Evolutionary conservation across 2,888 invertebrate species (phyloP).

Genomic region (Nycteola revayana): DNA sequence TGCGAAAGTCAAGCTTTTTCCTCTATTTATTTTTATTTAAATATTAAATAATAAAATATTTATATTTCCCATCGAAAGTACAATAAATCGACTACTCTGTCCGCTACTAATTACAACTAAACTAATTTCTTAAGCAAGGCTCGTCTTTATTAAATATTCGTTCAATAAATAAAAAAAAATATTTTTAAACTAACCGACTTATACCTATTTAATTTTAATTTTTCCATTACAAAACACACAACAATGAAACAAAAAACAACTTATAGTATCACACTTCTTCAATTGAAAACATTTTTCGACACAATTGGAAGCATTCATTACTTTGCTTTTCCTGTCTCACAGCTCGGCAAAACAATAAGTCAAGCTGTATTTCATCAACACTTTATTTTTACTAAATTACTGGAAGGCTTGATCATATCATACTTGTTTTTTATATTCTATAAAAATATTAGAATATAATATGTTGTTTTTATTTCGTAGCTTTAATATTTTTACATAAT

Average conservation of each 20-base stretch:
- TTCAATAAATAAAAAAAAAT: constrained; percentile 71
- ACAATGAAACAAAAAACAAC: constrained; percentile 79
- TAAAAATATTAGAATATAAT: constrained; percentile 81
- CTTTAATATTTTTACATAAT: constrained; percentile 64
- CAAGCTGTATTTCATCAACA: constrained; percentile 63
- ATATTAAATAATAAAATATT: constrained; percentile 23
- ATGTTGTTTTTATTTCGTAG: constrained; percentile 58
- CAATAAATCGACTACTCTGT: constrained; percentile 49
- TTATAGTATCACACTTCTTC: constrained; percentile 79
- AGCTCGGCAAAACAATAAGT: constrained; percentile 70
- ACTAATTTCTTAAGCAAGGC: constrained; percentile 78
- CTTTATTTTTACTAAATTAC: constrained; percentile 76
- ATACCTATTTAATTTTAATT: constrained; percentile 52
- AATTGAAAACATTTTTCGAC: constrained; percentile 57
- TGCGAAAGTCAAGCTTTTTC: constrained; percentile 22
- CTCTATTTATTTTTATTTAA: constrained; percentile 12
- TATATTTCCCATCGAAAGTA: constrained; percentile 33
- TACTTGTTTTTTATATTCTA: constrained; percentile 76
- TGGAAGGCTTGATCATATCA: constrained; percentile 81
- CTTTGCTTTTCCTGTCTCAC: constrained; percentile 62
- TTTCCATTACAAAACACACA: constrained; percentile 78
- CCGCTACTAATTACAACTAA: constrained; percentile 71
- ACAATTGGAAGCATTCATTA: constrained; percentile 73
- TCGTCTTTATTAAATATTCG: constrained; percentile 78
- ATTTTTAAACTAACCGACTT: constrained; percentile 63